phyloP scores from a whole-genome alignment of 2,888 invertebrate genomes.

The Rhagophthalmus giganteus region DNA sequence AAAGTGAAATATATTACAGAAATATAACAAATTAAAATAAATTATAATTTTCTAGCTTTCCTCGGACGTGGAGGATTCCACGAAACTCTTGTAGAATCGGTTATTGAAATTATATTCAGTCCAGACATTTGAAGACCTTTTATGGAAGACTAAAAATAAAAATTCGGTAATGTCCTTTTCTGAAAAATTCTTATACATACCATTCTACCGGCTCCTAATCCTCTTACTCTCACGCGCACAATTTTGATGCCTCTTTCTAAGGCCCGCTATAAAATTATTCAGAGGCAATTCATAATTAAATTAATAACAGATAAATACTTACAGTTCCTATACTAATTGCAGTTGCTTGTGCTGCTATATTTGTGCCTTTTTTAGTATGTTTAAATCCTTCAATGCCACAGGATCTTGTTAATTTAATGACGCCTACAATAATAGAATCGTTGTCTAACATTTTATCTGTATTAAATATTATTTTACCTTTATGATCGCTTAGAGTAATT shows the following conservation, averaged over 20 bases:
- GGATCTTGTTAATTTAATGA: conserved; percentile 65
- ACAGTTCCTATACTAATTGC: conserved; percentile 79
- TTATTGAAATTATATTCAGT: conserved; percentile 85
- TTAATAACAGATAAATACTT: conserved; percentile 51
- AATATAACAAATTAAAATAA: conserved; percentile 1
- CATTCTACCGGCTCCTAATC: conserved; percentile 88
- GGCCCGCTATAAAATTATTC: conserved; percentile 63
- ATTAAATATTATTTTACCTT: conserved; percentile 57
- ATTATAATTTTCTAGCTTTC: conserved; percentile 81
- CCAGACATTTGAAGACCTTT: conserved; percentile 94
- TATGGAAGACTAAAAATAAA: conserved; percentile 73
- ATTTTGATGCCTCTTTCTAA: conserved; percentile 73
- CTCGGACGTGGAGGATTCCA: conserved; percentile 81
- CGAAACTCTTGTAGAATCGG: conserved; percentile 86
- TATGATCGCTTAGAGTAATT: conserved; percentile 70
- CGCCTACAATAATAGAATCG: conserved; percentile 51
- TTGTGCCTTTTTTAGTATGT: conserved; percentile 93
- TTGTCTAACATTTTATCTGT: neutral
- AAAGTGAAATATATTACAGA: neutral
- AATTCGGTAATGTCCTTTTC: neutral
- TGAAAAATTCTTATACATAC: conserved; percentile 58
- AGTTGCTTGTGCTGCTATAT: conserved; percentile 94
- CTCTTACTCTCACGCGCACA: conserved; percentile 76
- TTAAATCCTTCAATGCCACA: conserved; percentile 94
- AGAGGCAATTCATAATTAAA: conserved; percentile 3